A percentile compares a stretch with the other conserved stretches of the same genome.
These are phyloP conservation scores for Noctua fimbriata DNA, from an alignment of 2,888 invertebrate species.

Conservation along the genomic window DNA sequence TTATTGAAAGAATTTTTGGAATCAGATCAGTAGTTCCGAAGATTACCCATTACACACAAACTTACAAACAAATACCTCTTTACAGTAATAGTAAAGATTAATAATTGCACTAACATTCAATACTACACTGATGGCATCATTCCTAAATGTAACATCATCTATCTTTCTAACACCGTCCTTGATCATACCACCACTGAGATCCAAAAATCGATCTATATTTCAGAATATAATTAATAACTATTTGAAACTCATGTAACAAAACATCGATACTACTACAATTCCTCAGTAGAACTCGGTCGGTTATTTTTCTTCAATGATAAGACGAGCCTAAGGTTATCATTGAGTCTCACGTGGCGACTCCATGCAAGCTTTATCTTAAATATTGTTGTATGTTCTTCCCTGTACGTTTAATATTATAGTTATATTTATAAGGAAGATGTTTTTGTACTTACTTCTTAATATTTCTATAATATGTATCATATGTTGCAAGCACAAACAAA, in stretches of 20 bases:
- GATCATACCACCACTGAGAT: not conserved
- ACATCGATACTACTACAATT: slow-evolving; percentile 1
- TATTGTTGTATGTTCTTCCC: slow-evolving; percentile 40
- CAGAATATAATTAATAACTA: not conserved
- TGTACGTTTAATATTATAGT: slow-evolving; percentile 17
- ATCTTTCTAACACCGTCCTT: not conserved
- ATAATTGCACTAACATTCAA: not conserved
- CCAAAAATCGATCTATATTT: not conserved
- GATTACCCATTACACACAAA: too few relatives aligned
- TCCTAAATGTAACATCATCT: not conserved
- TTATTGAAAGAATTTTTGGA: too few relatives aligned
- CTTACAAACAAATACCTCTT: too few relatives aligned
- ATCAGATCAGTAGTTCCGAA: too few relatives aligned
- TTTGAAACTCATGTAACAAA: not conserved
- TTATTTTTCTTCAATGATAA: slow-evolving; percentile 64
- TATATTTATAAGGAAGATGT: slow-evolving; percentile 19
- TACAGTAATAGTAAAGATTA: not conserved
- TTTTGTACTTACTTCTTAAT: not conserved
- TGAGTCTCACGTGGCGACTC: slow-evolving; percentile 25
- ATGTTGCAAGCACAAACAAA: not conserved
- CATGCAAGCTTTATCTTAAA: slow-evolving; percentile 53
- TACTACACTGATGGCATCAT: not conserved
- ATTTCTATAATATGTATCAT: not conserved
- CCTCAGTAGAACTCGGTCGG: slow-evolving; percentile 27
- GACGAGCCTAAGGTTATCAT: slow-evolving; percentile 51